phyloP scores from a whole-genome alignment of 1,140 invertebrate genomes.

The Cyphomyrmex costatus region DNA sequence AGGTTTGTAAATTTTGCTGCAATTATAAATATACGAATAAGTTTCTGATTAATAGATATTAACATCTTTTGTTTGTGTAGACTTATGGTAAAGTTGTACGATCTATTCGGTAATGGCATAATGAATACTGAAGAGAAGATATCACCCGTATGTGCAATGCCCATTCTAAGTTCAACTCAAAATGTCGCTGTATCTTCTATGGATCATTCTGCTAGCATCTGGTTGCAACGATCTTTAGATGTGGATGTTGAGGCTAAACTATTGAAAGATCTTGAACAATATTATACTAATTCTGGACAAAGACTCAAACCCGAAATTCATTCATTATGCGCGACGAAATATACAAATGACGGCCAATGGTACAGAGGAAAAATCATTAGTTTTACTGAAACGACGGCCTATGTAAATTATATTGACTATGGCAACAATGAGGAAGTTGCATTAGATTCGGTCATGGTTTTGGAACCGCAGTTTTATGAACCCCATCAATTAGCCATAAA shows the following conservation, averaged over 20 bases:
- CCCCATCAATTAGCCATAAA: constrained; percentile 87
- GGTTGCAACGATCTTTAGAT: constrained; percentile 87
- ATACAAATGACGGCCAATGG: constrained; percentile 88
- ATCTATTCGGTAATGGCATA: constrained; percentile 88
- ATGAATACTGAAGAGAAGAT: constrained; percentile 86
- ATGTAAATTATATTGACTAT: constrained; percentile 87
- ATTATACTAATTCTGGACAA: constrained; percentile 87
- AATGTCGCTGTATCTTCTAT: constrained; percentile 86
- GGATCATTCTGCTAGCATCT: constrained; percentile 87
- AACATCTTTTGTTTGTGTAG: constrained; percentile 82
- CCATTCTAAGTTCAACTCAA: constrained; percentile 87
- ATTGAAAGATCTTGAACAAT: constrained; percentile 87
- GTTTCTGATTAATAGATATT: constrained; percentile 26
- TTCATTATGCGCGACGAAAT: constrained; percentile 88
- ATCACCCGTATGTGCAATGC: constrained; percentile 87
- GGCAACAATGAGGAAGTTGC: constrained; percentile 85
- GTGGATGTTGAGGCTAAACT: constrained; percentile 82
- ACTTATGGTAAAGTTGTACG: constrained; percentile 88
- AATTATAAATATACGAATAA: not conserved
- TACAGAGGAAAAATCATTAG: constrained; percentile 81
- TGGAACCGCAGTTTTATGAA: constrained; percentile 87
- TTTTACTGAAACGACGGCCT: constrained; percentile 55
- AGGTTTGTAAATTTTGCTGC: constrained; percentile 82
- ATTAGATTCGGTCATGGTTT: constrained; percentile 66
- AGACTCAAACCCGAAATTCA: constrained; percentile 81